Evolutionary conservation across 2,113 vertebrate species (phyloP), one percentile per base, ranked within the genome.

Genomic region (Pelmatolapia mariae): DNA sequence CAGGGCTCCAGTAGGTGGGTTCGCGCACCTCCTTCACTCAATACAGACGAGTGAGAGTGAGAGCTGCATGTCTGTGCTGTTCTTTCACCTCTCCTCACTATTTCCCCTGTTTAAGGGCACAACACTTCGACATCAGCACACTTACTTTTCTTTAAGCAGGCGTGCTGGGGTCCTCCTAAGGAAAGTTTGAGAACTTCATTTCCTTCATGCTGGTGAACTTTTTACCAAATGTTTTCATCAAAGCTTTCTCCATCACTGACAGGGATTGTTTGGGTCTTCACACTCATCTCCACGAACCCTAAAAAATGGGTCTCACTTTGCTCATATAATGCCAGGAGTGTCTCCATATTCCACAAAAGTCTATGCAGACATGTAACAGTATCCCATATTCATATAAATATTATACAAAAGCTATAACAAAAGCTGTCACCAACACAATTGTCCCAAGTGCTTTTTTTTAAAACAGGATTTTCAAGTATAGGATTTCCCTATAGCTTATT

Each of bases 301-400:
- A 53, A 53, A 53, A 1, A 2, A 53, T 2, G 52, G 22, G 19
- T 53, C 2, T 53, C 19, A 22, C 19, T 53, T 22, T 53, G 50
- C 50, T 52, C 50, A 24, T 24, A 24, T 24, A 24, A 24, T 52
- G 52, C 52, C 52, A 1, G 19, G 52, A 53, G 52, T 53, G 52
- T 6, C 1, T 53, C 19, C 52, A 22, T 53, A 53, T n/a, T 22
- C 52, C 52, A 11, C 52, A 53, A 22, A 11, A 53, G 52, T 53
- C 52, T 53, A 11, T 53, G 52, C 52, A 53, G n/a, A n/a, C 19
- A 53, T 53, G 19, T 52, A 52, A 52, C 16, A 47, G 47, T 50
- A n/a, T 10, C 50, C 0, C 1, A 52, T 0, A n/a, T 10, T 52
- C 50, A 52, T 52, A n/a, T 10, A n/a, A 52, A 52, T 52, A 10